Base-by-base conservation (phyloP, 1,140 invertebrate species). In the Magallana ariakensis region DNA sequence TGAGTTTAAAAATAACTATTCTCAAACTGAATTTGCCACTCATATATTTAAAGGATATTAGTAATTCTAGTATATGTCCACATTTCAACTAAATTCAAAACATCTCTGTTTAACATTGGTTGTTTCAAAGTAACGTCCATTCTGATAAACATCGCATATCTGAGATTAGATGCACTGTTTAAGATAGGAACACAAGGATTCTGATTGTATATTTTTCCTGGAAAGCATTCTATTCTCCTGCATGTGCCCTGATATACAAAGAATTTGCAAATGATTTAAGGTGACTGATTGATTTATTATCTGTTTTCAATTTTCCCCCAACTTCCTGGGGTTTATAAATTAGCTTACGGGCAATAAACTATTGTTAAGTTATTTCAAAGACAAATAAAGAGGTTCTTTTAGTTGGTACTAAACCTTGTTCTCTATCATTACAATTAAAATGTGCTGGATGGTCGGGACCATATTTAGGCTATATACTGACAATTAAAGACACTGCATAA, bases 401-500 rank as follows among this genome's bases (percentile, higher is more conserved):
- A n/a, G n/a, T n/a, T n/a, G n/a, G n/a, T n/a, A n/a, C n/a, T n/a
- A n/a, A n/a, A n/a, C n/a, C n/a, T n/a, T n/a, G n/a, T n/a, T n/a
- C n/a, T n/a, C n/a, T n/a, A n/a, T n/a, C n/a, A n/a, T n/a, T n/a
- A 8, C 56, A 57, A 57, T 8, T 57, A 26, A 57, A 88, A 88
- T 26, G 87, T 58, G 55, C 57, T 80, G 15, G 33, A 75, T n/a
- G n/a, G n/a, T n/a, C 16, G 83, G 16, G 53, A 85, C 83, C 15
- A 46, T 60, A 70, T 84, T 84, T 54, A n/a, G n/a, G 15, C 70
- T 26, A 62, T 22, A 87, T 53, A n/a, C 53, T 57, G 5, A 58
- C 57, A 46, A 83, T 55, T 2, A 87, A 80, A 54, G 10, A 8
- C 3, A 87, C 58, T 10, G 66, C 19, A 11, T 84, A 3, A 80